Conservation (phyloP, 1,140 invertebrate genomes). For the Ceratina calcarata region DNA sequence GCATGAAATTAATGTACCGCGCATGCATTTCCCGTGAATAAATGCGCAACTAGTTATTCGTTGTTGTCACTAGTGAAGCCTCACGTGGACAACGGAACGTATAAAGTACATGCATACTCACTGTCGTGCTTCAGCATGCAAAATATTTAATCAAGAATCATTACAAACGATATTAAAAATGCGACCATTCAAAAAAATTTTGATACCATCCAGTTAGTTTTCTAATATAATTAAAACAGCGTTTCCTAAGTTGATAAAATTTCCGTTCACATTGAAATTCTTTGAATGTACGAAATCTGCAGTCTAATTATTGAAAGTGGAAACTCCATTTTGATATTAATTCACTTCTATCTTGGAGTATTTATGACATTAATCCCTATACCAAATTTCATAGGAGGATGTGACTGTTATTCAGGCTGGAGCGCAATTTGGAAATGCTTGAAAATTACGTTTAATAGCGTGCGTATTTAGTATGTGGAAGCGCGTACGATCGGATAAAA, state of each 20-base stretch:
- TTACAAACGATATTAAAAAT: no score
- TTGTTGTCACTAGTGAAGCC: neutral
- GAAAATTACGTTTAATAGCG: conserved; percentile 15
- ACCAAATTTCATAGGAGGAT: neutral
- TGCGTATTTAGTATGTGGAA: neutral
- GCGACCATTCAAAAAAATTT: neutral
- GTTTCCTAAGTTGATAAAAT: no score
- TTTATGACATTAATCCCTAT: no score
- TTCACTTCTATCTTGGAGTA: no score
- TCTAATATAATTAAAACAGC: no score
- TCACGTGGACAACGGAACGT: neutral
- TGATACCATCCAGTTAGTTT: no score
- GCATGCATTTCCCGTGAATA: neutral
- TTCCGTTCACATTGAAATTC: no score
- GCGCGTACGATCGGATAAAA: conserved; percentile 13
- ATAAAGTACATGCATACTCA: neutral
- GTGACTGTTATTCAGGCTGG: no score
- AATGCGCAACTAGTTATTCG: conserved; percentile 14
- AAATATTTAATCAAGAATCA: no score
- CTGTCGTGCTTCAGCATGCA: neutral
- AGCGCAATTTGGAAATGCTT: neutral
- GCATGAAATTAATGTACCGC: conserved; percentile 10
- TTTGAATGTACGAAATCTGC: no score
- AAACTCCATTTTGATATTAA: no score
- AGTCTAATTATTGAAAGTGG: no score